Percentiles rank a stretch among this genome's conserved stretches.
phyloP scores from a whole-genome alignment of 30 jellyfish, hydroid and myxozoan species.

The Clytia hemisphaerica region DNA sequence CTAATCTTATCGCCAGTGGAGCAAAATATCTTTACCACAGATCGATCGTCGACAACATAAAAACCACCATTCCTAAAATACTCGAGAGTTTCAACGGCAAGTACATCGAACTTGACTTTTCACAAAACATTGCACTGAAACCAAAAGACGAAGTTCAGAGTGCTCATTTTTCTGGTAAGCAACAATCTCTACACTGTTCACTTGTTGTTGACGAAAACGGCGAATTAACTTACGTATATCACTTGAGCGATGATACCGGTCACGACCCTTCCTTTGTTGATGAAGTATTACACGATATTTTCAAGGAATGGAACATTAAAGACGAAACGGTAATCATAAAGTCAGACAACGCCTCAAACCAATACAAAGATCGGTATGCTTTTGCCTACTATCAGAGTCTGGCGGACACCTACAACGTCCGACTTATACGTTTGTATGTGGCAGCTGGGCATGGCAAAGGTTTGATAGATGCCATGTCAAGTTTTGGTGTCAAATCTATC shows the following conservation, averaged over 20 bases:
- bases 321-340: constrained; percentile 5
- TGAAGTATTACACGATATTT: constrained; percentile 16
- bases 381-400: neutral
- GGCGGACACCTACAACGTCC: neutral
- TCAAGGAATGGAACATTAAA: constrained; percentile 4
- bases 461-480: neutral
- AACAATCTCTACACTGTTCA: constrained; percentile 7
- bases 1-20: neutral
- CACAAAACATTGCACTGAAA: no score
- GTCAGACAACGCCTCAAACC: constrained; percentile 9
- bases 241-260: constrained; percentile 18
- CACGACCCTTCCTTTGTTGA: constrained; percentile 24
- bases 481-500: neutral
- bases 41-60: no score
- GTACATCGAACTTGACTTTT: no score
- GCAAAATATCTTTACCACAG: neutral
- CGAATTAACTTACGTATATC: neutral
- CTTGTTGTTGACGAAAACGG: neutral
- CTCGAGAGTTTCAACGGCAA: no score
- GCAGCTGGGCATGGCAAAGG: no score
- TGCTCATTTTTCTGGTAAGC: neutral
- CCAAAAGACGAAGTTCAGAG: neutral
- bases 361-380: neutral
- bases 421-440: no score
- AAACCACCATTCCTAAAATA: no score